A percentile compares a stretch with the other conserved stretches of the same genome.
Evolutionary conservation across 2,113 vertebrate species (phyloP).

Genomic region (Sapayoa aenigma): DNA sequence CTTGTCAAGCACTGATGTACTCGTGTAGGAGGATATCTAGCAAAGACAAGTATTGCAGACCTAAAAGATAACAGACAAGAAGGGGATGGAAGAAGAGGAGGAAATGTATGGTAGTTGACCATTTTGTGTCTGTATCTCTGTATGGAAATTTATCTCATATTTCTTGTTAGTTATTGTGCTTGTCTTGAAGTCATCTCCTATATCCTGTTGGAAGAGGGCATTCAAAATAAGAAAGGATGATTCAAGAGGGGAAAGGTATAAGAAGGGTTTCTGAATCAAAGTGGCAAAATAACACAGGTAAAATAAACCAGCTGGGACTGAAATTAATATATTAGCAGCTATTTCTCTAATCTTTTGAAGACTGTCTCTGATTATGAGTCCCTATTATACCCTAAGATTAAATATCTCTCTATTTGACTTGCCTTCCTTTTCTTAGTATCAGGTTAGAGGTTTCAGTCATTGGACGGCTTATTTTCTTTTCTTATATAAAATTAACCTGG

Average conservation of each 20-base stretch:
- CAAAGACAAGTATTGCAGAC: not conserved
- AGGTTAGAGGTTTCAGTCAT: not conserved
- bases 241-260: not conserved
- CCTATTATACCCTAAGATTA: not conserved
- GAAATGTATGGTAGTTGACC: not conserved
- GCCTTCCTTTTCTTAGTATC: not conserved
- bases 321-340: not conserved
- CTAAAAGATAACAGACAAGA: not conserved
- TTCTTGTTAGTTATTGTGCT: not conserved
- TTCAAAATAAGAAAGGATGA: not conserved
- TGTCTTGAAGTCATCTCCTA: not conserved
- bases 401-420: not conserved
- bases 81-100: not conserved
- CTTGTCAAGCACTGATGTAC: not conserved
- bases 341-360: conserved; percentile 8
- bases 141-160: not conserved
- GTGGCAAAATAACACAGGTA: not conserved
- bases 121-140: not conserved
- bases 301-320: not conserved
- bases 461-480: not conserved
- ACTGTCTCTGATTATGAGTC: not conserved
- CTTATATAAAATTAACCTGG: not conserved
- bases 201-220: not conserved
- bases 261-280: not conserved
- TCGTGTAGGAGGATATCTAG: not conserved